phyloP scores from a whole-genome alignment of 2,797 vertebrate species.

The Pangasius mekongensis region DNA sequence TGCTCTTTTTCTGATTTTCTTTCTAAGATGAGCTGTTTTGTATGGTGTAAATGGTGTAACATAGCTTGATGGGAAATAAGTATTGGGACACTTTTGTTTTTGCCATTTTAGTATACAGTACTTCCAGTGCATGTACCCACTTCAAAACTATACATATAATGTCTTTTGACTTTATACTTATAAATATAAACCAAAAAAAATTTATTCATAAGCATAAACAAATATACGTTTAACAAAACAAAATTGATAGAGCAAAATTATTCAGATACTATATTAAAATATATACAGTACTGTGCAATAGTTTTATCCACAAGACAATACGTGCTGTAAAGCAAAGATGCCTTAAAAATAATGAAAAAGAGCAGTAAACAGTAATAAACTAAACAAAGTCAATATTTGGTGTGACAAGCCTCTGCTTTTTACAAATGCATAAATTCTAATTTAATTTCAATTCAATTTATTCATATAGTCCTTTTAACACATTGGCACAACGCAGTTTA shows the following conservation, averaged over 20 bases:
- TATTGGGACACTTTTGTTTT: background rate
- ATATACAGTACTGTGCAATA: background rate
- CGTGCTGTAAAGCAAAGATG: background rate
- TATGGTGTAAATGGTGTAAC: background rate
- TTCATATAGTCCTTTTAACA: no score
- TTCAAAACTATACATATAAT: background rate
- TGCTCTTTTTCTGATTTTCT: background rate
- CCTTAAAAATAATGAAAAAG: background rate
- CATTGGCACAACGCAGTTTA: background rate
- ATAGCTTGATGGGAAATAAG: background rate
- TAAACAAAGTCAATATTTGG: background rate
- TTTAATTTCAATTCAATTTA: no score
- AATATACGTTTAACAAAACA: background rate
- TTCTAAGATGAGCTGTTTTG: background rate
- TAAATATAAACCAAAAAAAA: background rate
- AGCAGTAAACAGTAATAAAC: background rate
- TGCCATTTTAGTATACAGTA: background rate
- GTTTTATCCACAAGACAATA: background rate
- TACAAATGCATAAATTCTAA: no score
- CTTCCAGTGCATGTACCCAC: background rate
- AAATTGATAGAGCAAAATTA: background rate
- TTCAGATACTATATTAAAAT: background rate
- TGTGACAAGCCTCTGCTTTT: background rate
- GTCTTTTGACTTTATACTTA: background rate
- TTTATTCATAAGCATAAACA: background rate